Evolutionary conservation across 30 jellyfish, hydroid and myxozoan species (phyloP).

Genomic region (Clytia hemisphaerica): DNA sequence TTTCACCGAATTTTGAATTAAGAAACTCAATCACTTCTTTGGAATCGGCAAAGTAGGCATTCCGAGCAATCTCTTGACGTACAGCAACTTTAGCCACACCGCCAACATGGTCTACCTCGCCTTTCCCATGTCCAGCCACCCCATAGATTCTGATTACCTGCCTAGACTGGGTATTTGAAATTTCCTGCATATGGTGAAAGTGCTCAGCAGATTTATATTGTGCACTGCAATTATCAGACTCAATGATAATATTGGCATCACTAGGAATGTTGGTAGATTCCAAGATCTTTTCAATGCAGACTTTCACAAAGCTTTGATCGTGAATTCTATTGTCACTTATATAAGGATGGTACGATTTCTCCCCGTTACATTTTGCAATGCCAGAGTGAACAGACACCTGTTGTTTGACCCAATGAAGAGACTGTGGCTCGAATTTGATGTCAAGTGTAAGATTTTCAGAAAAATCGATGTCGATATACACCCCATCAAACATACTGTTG

Average conservation of each 20-base stretch:
- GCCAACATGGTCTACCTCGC: constrained; percentile 18
- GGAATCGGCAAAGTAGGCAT: constrained; percentile 1
- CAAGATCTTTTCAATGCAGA: not conserved
- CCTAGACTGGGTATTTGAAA: not conserved
- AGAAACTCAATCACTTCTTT: not conserved
- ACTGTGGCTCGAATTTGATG: constrained; percentile 16
- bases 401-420: not conserved
- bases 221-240: constrained; percentile 10
- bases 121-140: constrained; percentile 16
- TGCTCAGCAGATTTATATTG: constrained; percentile 17
- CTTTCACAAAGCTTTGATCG: constrained; percentile 7
- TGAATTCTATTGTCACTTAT: not conserved
- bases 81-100: constrained; percentile 8
- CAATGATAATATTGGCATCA: constrained; percentile 1
- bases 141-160: constrained; percentile 2
- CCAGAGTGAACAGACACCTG: constrained; percentile 26
- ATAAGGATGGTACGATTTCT: not conserved
- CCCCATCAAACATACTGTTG: not conserved
- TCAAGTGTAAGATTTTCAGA: constrained; percentile 9
- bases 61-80: constrained; percentile 3
- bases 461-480: constrained; percentile 8
- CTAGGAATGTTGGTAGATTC: not conserved
- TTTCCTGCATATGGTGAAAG: not conserved
- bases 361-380: constrained; percentile 9
- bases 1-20: constrained; percentile 3